Conservation (phyloP, 1,140 invertebrate genomes). For the Hermetia illucens region DNA sequence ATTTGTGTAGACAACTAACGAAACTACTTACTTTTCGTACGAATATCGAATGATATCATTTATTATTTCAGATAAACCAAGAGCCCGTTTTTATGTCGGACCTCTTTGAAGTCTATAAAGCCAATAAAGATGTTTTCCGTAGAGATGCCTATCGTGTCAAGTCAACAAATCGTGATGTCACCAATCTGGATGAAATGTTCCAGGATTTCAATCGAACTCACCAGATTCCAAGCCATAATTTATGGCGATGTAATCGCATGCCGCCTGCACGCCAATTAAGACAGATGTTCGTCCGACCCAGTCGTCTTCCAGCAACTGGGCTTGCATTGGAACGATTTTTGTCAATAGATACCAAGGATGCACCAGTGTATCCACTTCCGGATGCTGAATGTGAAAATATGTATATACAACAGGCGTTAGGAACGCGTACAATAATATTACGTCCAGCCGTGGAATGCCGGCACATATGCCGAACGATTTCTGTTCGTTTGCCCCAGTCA, state of each 20-base stretch:
- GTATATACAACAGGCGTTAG: slow-evolving; percentile 46
- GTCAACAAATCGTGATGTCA: slow-evolving; percentile 31
- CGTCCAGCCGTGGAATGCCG: slow-evolving; percentile 49
- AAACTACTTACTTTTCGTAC: too few relatives aligned
- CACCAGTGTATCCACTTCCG: slow-evolving; percentile 42
- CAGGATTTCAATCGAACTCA: slow-evolving; percentile 18
- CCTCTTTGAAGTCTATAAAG: slow-evolving; percentile 32
- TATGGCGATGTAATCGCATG: slow-evolving; percentile 52
- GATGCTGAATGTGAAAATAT: slow-evolving; percentile 57
- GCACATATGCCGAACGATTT: slow-evolving; percentile 41
- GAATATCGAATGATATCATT: background rate
- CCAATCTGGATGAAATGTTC: slow-evolving; percentile 28
- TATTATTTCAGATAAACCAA: slow-evolving; percentile 25
- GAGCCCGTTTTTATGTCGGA: slow-evolving; percentile 25
- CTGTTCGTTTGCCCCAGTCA: slow-evolving; percentile 41
- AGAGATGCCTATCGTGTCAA: slow-evolving; percentile 34
- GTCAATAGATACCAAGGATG: slow-evolving; percentile 46
- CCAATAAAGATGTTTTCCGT: slow-evolving; percentile 33
- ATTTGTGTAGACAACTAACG: too few relatives aligned
- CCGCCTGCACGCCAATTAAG: slow-evolving; percentile 42
- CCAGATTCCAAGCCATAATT: slow-evolving; percentile 10
- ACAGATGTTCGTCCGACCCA: slow-evolving; percentile 43
- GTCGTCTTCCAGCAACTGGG: slow-evolving; percentile 32
- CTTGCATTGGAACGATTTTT: slow-evolving; percentile 50
- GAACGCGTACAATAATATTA: slow-evolving; percentile 45